Evolutionary conservation across 2,888 invertebrate species (phyloP).

Genomic region (Exocentrus adspersus): DNA sequence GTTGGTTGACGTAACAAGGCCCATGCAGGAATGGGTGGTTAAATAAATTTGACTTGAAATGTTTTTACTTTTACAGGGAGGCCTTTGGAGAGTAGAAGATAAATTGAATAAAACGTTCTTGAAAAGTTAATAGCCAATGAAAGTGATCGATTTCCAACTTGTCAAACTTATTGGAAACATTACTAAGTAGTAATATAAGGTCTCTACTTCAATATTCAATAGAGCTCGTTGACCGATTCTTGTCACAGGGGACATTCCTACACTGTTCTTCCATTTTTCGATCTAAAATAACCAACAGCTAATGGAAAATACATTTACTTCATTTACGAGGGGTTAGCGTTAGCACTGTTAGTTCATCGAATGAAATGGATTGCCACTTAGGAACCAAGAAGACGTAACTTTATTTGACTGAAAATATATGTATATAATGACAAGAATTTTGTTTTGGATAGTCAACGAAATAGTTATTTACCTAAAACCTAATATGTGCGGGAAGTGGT

Average conservation of each 20-base stretch:
- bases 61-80: background rate
- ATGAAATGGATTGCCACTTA: background rate
- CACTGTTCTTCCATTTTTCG: constrained; percentile 60
- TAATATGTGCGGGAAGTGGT: too few species aligned
- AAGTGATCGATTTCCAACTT: constrained; percentile 36
- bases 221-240: constrained; percentile 46
- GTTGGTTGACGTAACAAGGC: too few species aligned
- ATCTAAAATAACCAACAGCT: constrained; percentile 46
- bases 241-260: constrained; percentile 55
- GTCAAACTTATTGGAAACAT: constrained; percentile 37
- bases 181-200: constrained; percentile 33
- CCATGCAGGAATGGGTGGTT: too few species aligned
- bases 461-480: too few species aligned
- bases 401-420: too few species aligned
- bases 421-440: too few species aligned
- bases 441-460: too few species aligned
- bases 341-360: background rate
- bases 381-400: too few species aligned
- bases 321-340: background rate
- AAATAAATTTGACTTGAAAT: constrained; percentile 14
- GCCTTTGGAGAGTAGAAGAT: constrained; percentile 4
- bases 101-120: constrained; percentile 25
- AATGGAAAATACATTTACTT: constrained; percentile 16
- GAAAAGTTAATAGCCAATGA: constrained; percentile 29
- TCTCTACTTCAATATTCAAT: constrained; percentile 41